Conservation (phyloP, 2,888 invertebrate species). For the Camponotus fellah region DNA sequence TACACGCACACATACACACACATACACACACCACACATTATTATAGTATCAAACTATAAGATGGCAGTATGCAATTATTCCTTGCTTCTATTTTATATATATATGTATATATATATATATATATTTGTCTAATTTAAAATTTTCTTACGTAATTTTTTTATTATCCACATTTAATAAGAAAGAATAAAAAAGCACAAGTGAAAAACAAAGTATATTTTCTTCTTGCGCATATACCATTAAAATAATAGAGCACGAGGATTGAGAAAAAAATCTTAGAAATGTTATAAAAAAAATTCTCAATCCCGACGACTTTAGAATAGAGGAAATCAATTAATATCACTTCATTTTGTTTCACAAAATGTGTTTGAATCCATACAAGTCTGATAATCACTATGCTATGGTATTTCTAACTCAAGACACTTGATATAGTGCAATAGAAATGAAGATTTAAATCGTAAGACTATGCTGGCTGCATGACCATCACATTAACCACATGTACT, state of each 20-base stretch:
- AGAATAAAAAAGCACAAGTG: neutral
- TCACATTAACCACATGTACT: conserved; percentile 69
- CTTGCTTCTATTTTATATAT: neutral
- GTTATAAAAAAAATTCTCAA: neutral
- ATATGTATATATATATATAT: no score
- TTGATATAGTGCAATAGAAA: conserved; percentile 7
- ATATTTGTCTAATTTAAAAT: neutral
- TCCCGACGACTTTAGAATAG: neutral
- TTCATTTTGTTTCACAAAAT: neutral
- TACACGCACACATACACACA: neutral
- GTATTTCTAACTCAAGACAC: neutral
- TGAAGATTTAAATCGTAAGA: neutral
- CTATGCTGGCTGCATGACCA: conserved; percentile 40
- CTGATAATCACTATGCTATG: neutral
- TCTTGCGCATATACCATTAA: neutral
- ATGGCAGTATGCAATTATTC: conserved; percentile 9
- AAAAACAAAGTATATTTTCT: neutral
- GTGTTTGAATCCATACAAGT: neutral
- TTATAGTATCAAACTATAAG: conserved; percentile 6
- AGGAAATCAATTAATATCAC: neutral
- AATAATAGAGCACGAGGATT: neutral
- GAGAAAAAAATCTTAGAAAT: neutral
- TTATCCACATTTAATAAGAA: neutral
- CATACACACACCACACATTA: neutral
- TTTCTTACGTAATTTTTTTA: neutral